phyloP scores from a whole-genome alignment of 2,888 invertebrate species.

The Drosophila paranaensis region DNA sequence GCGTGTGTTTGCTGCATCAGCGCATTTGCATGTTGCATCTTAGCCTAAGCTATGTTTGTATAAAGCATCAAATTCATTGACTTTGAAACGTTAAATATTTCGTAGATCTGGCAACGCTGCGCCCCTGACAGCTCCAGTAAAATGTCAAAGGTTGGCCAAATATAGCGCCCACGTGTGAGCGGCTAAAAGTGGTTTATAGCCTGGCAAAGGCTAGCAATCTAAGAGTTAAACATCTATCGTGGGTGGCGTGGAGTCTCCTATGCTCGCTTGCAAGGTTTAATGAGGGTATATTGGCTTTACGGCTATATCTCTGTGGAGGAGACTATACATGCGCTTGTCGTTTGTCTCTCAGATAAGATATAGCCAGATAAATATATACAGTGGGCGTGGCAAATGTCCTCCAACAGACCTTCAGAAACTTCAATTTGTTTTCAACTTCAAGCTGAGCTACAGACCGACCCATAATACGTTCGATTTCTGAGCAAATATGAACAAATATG shows the following conservation, averaged over 20 bases:
- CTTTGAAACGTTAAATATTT: not conserved
- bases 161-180: not conserved
- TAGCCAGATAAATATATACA: too few relatives aligned
- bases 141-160: constrained; percentile 5
- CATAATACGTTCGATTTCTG: too few relatives aligned
- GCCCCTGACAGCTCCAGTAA: not conserved
- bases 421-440: too few relatives aligned
- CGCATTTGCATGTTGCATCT: constrained; percentile 7
- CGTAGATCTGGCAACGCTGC: not conserved
- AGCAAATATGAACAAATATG: too few relatives aligned
- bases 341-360: too few relatives aligned
- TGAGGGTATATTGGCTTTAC: not conserved
- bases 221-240: not conserved
- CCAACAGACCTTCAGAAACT: too few relatives aligned
- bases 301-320: not conserved
- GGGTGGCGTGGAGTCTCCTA: not conserved
- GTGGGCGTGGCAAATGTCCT: too few relatives aligned
- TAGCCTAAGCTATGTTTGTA: constrained; percentile 1
- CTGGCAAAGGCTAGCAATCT: constrained; percentile 5
- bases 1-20: not conserved
- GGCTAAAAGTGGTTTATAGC: not conserved
- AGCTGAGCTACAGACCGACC: too few relatives aligned
- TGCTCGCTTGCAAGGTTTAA: not conserved
- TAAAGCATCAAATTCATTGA: not conserved
- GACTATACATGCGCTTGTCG: too few relatives aligned